These are phyloP conservation scores for Tor tambroides DNA, from an alignment of 2,113 vertebrate genomes.

Conservation along the genomic window DNA sequence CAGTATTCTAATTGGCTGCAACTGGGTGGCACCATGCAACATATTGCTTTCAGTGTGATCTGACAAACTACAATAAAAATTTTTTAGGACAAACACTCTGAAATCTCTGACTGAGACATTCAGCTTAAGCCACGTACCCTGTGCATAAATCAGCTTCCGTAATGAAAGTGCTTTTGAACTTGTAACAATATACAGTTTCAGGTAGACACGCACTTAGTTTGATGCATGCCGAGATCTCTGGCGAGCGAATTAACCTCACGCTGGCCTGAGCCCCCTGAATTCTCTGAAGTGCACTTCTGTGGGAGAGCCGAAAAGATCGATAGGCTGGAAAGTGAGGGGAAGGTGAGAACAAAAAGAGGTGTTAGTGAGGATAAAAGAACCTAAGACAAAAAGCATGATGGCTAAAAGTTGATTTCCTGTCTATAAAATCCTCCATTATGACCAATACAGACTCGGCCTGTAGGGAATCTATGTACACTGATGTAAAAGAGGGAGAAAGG, in stretches of 20 bases:
- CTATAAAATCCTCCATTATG: slow-evolving; percentile 30
- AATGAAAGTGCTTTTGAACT: slow-evolving; percentile 22
- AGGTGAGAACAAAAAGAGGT: slow-evolving; percentile 29
- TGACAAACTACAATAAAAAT: too few species aligned
- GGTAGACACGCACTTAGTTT: slow-evolving; percentile 15
- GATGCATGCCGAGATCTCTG: slow-evolving; percentile 3
- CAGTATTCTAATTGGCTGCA: neutral
- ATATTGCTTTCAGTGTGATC: neutral
- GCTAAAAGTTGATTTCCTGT: slow-evolving; percentile 29
- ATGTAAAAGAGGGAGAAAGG: neutral
- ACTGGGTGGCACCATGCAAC: neutral
- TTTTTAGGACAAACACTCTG: neutral
- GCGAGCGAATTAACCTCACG: neutral
- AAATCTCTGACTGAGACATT: neutral
- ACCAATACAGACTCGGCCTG: slow-evolving; percentile 64
- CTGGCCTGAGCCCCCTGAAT: slow-evolving; percentile 19
- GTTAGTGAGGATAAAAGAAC: slow-evolving; percentile 67
- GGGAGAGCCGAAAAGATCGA: slow-evolving; percentile 8
- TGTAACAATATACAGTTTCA: slow-evolving; percentile 39
- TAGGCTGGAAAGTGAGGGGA: slow-evolving; percentile 29
- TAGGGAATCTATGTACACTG: neutral
- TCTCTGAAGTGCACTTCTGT: slow-evolving; percentile 42
- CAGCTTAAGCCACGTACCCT: neutral
- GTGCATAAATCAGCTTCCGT: neutral
- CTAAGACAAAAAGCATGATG: slow-evolving; percentile 61